Conservation (phyloP, 2,888 invertebrate species). For the Melipona bicolor region DNA sequence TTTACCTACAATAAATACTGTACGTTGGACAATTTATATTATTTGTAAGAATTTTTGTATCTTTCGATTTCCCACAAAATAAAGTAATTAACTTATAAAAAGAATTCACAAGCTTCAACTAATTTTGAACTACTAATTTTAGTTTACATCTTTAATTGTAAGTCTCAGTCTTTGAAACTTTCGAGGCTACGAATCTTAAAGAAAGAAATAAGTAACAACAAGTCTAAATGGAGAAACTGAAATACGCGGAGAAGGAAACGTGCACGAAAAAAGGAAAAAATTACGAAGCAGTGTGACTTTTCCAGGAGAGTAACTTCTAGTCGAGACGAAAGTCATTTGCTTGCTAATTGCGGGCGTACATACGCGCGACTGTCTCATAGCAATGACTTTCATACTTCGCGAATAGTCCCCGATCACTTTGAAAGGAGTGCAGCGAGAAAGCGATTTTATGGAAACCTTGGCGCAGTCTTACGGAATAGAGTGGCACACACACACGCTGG, state of each 20-base stretch:
- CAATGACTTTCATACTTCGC: constrained; percentile 24
- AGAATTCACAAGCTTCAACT: too few species aligned
- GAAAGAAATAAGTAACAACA: too few species aligned
- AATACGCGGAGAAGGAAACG: not conserved
- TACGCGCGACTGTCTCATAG: not conserved
- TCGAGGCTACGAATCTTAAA: too few species aligned
- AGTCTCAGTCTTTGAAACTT: too few species aligned
- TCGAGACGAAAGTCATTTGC: constrained; percentile 26
- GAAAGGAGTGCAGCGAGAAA: constrained; percentile 42
- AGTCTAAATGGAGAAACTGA: not conserved
- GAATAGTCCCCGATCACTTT: constrained; percentile 20
- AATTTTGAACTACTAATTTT: too few species aligned
- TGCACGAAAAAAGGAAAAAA: not conserved
- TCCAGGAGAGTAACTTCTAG: constrained; percentile 13
- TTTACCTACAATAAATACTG: too few species aligned
- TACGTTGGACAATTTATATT: too few species aligned
- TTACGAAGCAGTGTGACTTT: not conserved
- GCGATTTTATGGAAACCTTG: constrained; percentile 44
- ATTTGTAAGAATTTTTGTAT: too few species aligned
- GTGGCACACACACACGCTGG: constrained; percentile 51
- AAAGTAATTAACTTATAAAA: too few species aligned
- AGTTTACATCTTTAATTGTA: too few species aligned
- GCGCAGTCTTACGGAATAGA: constrained; percentile 39
- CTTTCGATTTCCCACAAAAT: too few species aligned
- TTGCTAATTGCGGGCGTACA: constrained; percentile 28